Base-by-base conservation (phyloP, 2,797 vertebrate genomes). In the Paramormyrops hopkinsi region DNA sequence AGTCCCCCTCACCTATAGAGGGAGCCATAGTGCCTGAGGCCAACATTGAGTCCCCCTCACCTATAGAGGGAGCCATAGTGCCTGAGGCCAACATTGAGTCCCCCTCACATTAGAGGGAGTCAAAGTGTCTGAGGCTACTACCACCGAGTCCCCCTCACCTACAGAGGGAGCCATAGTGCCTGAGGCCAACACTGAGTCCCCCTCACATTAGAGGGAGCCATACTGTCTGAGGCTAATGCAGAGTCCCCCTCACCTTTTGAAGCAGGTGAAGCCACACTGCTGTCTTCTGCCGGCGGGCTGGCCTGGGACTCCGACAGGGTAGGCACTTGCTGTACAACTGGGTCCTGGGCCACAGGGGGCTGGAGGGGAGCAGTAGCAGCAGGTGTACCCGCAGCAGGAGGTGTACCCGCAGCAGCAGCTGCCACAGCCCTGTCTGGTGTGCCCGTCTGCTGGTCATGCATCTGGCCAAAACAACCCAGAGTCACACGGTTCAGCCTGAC, bases 401-500 rank as follows among this genome's bases (percentile, higher is more conserved):
- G n/a, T 33, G n/a, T 8, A 59, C n/a, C 56, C 0, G 14, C 44
- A 33, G n/a, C 22, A 56, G 89, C 48, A n/a, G n/a, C 53, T 6
- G 53, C 56, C 37, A 65, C 46, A 2, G 44, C 87, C 88, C 53
- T 46, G 44, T 87, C 65, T 19, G 69, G 17, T 6, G 25, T 82
- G 11, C 73, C 89, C 0, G 89, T 89, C 93, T 95, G 93, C 89
- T 94, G 91, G 69, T 48, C 44, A 76, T 95, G 95, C 94, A 96
- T 93, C 96, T 96, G 90, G 48, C 50, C 53, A 90, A 17, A 8
- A 88, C 14, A 90, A 89, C 37, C 19, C 41, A 69, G 46, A 51
- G 5, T 53, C 84, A 17, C 22, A 29, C 6, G 51, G 48, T 86
- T 51, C 82, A 84, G 82, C 41, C 44, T 82, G n/a, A 8, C 7